Conservation (phyloP, 1,140 invertebrate species). For the Aplysia californica region DNA sequence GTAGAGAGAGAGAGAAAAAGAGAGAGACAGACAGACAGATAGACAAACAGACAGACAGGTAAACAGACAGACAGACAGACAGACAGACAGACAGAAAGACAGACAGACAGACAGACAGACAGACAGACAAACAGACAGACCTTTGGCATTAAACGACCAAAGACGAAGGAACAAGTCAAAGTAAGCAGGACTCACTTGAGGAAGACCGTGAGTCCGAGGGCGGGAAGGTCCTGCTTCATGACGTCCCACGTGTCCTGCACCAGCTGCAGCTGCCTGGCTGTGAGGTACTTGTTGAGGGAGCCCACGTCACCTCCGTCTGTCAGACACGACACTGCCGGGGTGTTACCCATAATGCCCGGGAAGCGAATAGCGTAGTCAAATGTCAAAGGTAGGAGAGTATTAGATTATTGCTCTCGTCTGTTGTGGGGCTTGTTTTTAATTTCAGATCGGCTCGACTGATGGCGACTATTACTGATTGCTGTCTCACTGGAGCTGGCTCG, state of each 20-base stretch:
- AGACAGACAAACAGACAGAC: too few relatives aligned
- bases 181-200: conserved; percentile 9
- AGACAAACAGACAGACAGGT: too few relatives aligned
- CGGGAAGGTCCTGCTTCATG: conserved; percentile 44
- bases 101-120: too few relatives aligned
- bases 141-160: not conserved
- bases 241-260: conserved; percentile 49
- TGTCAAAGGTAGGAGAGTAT: too few relatives aligned
- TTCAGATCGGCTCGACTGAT: too few relatives aligned
- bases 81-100: too few relatives aligned
- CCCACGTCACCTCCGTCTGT: conserved; percentile 30
- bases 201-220: conserved; percentile 19
- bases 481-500: too few relatives aligned
- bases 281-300: conserved; percentile 44
- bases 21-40: not conserved
- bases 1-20: not conserved
- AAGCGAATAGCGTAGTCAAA: too few relatives aligned
- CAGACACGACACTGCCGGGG: conserved; percentile 24
- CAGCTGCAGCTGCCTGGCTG: conserved; percentile 40
- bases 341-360: conserved; percentile 38
- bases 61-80: too few relatives aligned
- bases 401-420: too few relatives aligned
- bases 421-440: too few relatives aligned
- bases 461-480: too few relatives aligned
- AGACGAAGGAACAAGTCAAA: not conserved